These are phyloP conservation scores for Brevipalpus yothersi DNA, from an alignment of 1,140 invertebrate genomes.

Conservation along the genomic window DNA sequence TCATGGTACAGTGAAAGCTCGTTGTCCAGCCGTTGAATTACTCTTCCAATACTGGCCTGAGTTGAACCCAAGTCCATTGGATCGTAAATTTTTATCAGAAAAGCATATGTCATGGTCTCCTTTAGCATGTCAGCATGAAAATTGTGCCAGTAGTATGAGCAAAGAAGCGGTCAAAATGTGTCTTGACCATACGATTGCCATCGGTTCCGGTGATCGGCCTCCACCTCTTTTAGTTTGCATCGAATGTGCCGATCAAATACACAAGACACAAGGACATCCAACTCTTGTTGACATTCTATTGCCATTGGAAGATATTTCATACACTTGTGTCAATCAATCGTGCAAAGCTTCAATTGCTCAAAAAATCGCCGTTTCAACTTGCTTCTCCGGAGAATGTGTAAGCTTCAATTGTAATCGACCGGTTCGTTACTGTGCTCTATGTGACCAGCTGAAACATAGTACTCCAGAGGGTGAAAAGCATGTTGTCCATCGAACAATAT, in stretches of 20 bases:
- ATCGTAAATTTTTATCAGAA: constrained; percentile 67
- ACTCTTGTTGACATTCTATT: constrained; percentile 71
- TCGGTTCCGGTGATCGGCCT: constrained; percentile 40
- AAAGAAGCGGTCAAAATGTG: constrained; percentile 24
- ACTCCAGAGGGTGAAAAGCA: constrained; percentile 41
- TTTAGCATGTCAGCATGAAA: constrained; percentile 16
- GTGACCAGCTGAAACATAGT: constrained; percentile 27
- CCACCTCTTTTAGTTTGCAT: constrained; percentile 87
- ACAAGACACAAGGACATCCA: constrained; percentile 32
- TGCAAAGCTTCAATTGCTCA: constrained; percentile 73
- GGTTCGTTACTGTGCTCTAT: constrained; percentile 73
- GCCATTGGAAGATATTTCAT: constrained; percentile 77
- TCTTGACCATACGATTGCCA: constrained; percentile 26
- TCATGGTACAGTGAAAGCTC: constrained; percentile 71
- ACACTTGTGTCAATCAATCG: constrained; percentile 93
- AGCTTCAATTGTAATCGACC: constrained; percentile 86
- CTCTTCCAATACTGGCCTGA: constrained; percentile 99
- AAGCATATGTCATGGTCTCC: constrained; percentile 19
- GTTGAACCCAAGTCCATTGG: constrained; percentile 74
- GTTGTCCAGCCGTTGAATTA: constrained; percentile 76
- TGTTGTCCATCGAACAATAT: constrained; percentile 59
- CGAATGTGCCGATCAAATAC: constrained; percentile 80
- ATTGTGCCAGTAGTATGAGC: constrained; percentile 12
- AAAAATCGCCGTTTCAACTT: constrained; percentile 57
- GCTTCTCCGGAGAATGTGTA: constrained; percentile 87